A percentile compares a stretch with the other conserved stretches of the same genome.
These are phyloP conservation scores for Sebastes minor DNA, from an alignment of 2,797 vertebrate genomes.

Conservation along the genomic window DNA sequence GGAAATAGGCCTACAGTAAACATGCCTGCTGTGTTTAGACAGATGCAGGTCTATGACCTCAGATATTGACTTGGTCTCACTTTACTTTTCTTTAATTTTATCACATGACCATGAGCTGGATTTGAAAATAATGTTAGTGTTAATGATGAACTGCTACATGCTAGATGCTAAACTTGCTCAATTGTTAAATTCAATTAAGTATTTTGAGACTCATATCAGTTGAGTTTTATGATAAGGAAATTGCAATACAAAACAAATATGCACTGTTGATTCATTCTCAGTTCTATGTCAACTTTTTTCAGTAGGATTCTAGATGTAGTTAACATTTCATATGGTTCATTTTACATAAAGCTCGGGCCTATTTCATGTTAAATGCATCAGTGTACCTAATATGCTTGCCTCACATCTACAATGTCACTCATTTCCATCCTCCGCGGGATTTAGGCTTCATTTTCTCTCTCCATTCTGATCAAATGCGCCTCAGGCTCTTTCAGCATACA, in stretches of 20 bases:
- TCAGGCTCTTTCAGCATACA: constrained; percentile 21
- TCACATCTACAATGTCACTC: constrained; percentile 23
- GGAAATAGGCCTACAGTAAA: constrained; percentile 43
- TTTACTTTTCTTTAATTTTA: neutral
- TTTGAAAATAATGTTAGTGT: neutral
- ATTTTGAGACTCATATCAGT: neutral
- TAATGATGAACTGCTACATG: neutral
- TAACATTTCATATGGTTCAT: neutral
- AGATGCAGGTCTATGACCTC: neutral
- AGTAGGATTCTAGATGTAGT: neutral
- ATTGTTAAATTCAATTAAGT: neutral
- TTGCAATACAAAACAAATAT: neutral
- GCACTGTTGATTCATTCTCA: neutral
- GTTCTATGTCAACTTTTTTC: neutral
- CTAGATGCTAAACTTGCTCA: neutral
- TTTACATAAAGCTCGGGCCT: neutral
- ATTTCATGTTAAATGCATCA: constrained; percentile 2
- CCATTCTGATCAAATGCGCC: constrained; percentile 51
- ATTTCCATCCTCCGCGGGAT: constrained; percentile 24
- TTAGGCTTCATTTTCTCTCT: constrained; percentile 46
- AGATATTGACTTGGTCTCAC: neutral
- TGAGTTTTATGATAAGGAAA: neutral
- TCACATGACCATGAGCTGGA: neutral
- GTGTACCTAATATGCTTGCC: constrained; percentile 8
- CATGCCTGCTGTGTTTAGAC: constrained; percentile 35